Percentiles rank a stretch among this genome's conserved stretches.
These are phyloP conservation scores for Natator depressus DNA, from an alignment of 2,113 vertebrate genomes.

Conservation along the genomic window DNA sequence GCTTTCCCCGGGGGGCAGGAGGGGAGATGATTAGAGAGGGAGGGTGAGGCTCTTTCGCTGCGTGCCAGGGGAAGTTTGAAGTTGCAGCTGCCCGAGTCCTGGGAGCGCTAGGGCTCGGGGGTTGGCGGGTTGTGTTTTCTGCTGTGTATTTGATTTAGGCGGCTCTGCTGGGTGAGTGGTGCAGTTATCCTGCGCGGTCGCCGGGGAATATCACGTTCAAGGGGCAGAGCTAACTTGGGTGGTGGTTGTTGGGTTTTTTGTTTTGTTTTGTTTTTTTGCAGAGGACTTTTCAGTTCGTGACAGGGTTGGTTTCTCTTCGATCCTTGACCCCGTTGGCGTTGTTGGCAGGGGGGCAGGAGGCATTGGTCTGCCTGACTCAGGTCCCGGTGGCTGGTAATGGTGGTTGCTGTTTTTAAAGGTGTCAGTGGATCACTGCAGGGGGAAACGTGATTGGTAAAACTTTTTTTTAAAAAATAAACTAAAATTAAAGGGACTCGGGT, in stretches of 20 bases:
- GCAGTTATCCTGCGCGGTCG: background rate
- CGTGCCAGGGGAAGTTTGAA: background rate
- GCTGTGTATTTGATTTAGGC: too few relatives aligned
- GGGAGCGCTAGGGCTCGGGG: too few relatives aligned
- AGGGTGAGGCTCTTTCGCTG: background rate
- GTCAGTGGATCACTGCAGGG: conserved; percentile 16
- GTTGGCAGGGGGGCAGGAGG: too few relatives aligned
- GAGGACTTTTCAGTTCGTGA: too few relatives aligned
- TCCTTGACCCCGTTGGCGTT: too few relatives aligned
- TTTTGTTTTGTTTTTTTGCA: too few relatives aligned
- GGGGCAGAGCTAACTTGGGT: too few relatives aligned
- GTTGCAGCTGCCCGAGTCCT: too few relatives aligned
- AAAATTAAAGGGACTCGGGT: background rate
- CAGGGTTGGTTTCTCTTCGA: too few relatives aligned
- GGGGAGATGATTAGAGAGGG: background rate
- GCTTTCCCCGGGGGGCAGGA: background rate
- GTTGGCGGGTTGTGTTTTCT: background rate
- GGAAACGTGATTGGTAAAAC: background rate
- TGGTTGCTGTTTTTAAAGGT: conserved; percentile 24
- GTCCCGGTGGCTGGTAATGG: background rate
- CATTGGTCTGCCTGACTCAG: background rate
- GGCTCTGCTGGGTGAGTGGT: background rate
- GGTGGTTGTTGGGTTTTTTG: too few relatives aligned
- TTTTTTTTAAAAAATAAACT: background rate
- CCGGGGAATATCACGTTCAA: too few relatives aligned